Evolutionary conservation across 1,140 invertebrate species (phyloP).

Genomic region (Ctenoplectra terminalis): DNA sequence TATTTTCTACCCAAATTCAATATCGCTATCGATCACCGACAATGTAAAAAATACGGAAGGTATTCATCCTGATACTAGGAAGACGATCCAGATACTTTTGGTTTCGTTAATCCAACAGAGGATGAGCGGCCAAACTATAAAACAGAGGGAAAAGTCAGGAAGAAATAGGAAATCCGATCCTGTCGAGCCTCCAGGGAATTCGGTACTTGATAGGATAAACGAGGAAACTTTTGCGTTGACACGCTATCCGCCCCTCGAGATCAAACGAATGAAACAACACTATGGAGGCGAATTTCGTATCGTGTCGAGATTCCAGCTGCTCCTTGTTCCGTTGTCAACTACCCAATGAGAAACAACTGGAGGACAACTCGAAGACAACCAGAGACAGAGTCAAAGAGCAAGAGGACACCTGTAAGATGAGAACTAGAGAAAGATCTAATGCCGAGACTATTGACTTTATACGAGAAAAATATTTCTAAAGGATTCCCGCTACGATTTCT

Average conservation of each 20-base stretch:
- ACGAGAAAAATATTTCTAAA: no score
- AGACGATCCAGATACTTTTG: conserved; percentile 49
- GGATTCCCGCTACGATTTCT: no score
- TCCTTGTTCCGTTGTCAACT: no score
- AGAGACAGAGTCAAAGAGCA: background rate
- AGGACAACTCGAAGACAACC: no score
- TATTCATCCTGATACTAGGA: no score
- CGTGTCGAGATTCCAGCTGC: background rate
- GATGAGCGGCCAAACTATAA: conserved; percentile 12
- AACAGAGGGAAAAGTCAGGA: conserved; percentile 9
- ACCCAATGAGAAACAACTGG: no score
- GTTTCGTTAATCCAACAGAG: conserved; percentile 35
- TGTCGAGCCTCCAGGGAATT: conserved; percentile 44
- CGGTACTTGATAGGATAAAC: conserved; percentile 48
- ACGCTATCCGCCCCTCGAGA: conserved; percentile 44
- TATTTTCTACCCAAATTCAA: background rate
- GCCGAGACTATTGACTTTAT: background rate
- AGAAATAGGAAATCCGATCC: conserved; percentile 53
- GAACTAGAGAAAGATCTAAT: background rate
- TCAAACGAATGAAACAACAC: conserved; percentile 26
- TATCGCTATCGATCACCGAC: background rate
- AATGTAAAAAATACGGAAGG: no score
- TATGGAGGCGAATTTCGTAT: background rate
- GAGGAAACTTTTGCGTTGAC: conserved; percentile 56
- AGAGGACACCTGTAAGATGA: background rate